Evolutionary conservation across 2,888 invertebrate genomes (phyloP), one percentile per base, ranked within the genome.

Genomic region (Drepanosiphum platanoidis): DNA sequence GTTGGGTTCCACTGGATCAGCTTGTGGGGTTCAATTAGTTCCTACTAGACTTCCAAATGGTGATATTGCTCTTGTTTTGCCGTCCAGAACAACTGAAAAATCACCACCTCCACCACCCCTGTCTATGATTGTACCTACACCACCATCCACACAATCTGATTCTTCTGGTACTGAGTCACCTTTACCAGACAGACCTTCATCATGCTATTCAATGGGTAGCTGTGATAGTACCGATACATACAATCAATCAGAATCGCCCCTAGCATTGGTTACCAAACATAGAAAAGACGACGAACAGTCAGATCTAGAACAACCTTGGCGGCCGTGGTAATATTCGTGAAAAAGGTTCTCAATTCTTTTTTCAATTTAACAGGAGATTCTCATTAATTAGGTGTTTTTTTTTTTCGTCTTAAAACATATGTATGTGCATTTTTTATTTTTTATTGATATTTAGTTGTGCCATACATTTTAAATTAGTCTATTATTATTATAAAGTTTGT

Each of bases 21-120:
- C 93, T 1, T 92, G 92, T 9, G 93, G 94, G 0, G 92, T 95
- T 3, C 95, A 95, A 87, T 90, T 96, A 80, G 94, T 96, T 22
- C 95, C 95, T 34, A 96, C 95, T 18, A 92, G 95, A 87, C 89
- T 96, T 30, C 93, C 95, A 36, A 96, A 95, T 89, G 96, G 96
- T 0, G 95, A 95, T 89, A 94, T 96, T 87, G 95, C 96, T 0
- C 90, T 96, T 30, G 94, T 96, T 0, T 89, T 96, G 86, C 95
- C 95, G 0, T 87, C 88, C 1, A 86, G 87, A 3, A 30, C 86
- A 18, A 79, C 87, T 13, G 66, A 81, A 64, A 42, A 64, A 36
- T 46, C 80, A 0, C 92, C 94, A 5, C 27, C 74, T 3, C 90
- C 58, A 15, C 64, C 75, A n/a, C 39, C 86, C 5, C 70, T 72